Evolutionary conservation across 2,888 invertebrate species (phyloP).

Genomic region (Rapana venosa): DNA sequence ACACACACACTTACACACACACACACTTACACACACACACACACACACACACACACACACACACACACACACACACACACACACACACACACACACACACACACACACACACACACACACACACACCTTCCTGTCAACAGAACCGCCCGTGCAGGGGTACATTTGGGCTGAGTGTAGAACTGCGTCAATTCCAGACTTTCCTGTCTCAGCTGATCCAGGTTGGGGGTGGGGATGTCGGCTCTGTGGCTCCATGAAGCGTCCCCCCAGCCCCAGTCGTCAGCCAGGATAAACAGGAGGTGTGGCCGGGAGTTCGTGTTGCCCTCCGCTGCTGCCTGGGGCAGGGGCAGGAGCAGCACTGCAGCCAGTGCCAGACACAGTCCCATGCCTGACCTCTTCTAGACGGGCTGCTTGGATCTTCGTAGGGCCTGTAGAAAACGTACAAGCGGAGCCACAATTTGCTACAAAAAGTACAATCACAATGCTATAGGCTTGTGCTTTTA

Average conservation of each 20-base stretch:
- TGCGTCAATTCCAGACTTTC: constrained; percentile 4
- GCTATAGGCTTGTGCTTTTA: no score
- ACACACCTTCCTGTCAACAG: constrained; percentile 15
- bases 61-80: neutral
- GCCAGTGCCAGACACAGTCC: neutral
- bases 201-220: neutral
- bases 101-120: neutral
- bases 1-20: no score
- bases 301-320: neutral
- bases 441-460: no score
- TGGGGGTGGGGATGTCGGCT: constrained; percentile 6
- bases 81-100: neutral
- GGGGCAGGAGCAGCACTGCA: neutral
- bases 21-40: no score
- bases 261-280: constrained; percentile 27
- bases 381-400: neutral
- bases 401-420: no score
- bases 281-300: constrained; percentile 28
- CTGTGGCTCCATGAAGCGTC: neutral
- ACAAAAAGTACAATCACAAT: no score
- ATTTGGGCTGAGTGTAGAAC: constrained; percentile 24
- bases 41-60: neutral
- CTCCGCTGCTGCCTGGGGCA: neutral
- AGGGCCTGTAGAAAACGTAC: no score
- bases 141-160: constrained; percentile 25